These are phyloP conservation scores for Nymphalis c-album DNA, from an alignment of 2,888 invertebrate species.

Conservation along the genomic window DNA sequence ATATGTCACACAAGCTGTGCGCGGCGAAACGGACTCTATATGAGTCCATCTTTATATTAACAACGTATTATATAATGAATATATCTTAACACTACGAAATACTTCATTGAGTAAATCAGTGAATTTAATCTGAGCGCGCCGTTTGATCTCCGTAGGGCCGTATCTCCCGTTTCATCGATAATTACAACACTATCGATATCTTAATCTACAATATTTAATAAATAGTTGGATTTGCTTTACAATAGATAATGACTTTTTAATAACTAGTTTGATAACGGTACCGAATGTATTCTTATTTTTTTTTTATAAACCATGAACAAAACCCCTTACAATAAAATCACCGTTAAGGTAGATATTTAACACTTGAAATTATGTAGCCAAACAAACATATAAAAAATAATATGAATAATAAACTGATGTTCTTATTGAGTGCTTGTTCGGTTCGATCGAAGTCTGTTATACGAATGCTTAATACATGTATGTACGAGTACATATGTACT, in stretches of 20 bases:
- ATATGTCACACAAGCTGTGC: no score
- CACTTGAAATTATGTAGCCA: no score
- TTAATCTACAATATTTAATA: not conserved
- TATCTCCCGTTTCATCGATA: not conserved
- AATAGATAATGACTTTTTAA: not conserved
- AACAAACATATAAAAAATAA: no score
- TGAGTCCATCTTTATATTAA: not conserved
- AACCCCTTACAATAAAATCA: no score
- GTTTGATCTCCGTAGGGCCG: constrained; percentile 19
- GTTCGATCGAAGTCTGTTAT: no score
- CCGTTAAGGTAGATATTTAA: no score
- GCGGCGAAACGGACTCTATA: not conserved
- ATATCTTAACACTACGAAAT: constrained; percentile 11
- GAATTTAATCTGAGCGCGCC: constrained; percentile 22
- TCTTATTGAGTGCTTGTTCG: no score
- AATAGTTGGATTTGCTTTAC: not conserved
- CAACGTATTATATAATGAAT: not conserved
- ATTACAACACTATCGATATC: not conserved
- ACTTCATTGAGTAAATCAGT: constrained; percentile 36
- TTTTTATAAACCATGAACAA: no score
- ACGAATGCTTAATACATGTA: no score
- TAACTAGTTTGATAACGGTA: not conserved
- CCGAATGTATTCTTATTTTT: no score
- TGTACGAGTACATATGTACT: no score
- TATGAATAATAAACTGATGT: no score